phyloP scores from a whole-genome alignment of 2,888 invertebrate genomes.

The Dynastes grantii region DNA sequence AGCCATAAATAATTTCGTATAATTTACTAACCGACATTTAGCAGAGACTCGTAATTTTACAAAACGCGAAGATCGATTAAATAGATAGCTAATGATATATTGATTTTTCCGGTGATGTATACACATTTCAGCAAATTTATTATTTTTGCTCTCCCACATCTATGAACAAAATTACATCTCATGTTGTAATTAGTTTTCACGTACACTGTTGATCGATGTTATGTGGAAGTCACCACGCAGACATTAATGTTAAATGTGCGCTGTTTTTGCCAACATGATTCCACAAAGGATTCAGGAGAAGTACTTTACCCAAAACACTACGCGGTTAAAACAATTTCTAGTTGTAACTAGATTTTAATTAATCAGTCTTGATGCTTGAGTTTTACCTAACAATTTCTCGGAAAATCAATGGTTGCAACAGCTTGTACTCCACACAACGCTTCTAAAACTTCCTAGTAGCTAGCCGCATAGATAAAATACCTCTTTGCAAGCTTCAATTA shows the following conservation, averaged over 20 bases:
- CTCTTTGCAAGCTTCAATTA: background rate
- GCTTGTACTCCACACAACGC: background rate
- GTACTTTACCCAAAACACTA: background rate
- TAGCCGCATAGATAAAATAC: background rate
- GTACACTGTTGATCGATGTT: background rate
- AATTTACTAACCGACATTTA: background rate
- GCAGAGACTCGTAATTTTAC: background rate
- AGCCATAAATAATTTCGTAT: constrained; percentile 1
- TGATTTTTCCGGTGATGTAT: constrained; percentile 3
- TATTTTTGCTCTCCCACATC: background rate
- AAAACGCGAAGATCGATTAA: constrained; percentile 13
- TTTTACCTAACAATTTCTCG: background rate
- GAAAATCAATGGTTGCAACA: constrained; percentile 6
- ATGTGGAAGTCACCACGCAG: background rate
- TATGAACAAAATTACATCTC: background rate
- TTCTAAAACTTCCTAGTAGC: background rate
- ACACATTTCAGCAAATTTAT: background rate
- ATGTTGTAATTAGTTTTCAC: constrained; percentile 8
- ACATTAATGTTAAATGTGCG: background rate
- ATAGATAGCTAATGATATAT: constrained; percentile 23
- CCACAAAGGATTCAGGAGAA: background rate
- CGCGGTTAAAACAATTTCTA: background rate
- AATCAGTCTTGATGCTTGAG: background rate
- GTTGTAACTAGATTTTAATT: constrained; percentile 4
- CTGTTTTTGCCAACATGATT: background rate